phyloP scores from a whole-genome alignment of 2,113 vertebrate species.

The Andinoacara biseriatus region DNA sequence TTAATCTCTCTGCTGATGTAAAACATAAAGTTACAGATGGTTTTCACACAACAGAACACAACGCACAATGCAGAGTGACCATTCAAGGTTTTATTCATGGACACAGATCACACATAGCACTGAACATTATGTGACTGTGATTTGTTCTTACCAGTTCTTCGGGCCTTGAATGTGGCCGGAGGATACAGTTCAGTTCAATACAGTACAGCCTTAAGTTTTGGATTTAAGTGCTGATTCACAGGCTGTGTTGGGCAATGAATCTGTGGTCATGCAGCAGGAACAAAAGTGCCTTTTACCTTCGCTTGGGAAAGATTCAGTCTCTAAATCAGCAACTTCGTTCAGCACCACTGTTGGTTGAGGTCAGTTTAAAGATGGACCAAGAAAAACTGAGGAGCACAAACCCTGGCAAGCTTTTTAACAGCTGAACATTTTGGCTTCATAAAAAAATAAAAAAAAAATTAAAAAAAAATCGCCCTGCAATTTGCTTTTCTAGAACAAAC shows the following conservation, averaged over 20 bases:
- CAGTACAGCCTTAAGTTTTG: constrained; percentile 24
- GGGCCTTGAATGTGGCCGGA: neutral
- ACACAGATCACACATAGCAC: constrained; percentile 16
- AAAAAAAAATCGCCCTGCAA: neutral
- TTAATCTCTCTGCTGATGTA: neutral
- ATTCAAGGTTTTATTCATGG: constrained; percentile 55
- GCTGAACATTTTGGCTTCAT: too few species aligned
- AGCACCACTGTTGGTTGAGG: constrained; percentile 49
- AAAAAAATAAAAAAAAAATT: too few species aligned
- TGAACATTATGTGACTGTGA: constrained; percentile 18
- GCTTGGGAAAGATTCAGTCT: constrained; percentile 11
- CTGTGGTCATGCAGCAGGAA: constrained; percentile 26
- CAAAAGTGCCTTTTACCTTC: neutral
- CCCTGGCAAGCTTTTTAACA: neutral
- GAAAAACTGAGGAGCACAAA: constrained; percentile 16
- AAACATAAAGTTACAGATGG: neutral
- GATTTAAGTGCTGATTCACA: constrained; percentile 28
- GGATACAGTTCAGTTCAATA: constrained; percentile 33
- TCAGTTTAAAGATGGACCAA: constrained; percentile 16
- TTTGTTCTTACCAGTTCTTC: constrained; percentile 10
- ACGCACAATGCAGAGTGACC: neutral
- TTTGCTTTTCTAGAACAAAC: neutral
- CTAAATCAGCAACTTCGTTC: constrained; percentile 27
- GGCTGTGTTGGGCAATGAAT: constrained; percentile 12
- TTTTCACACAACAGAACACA: constrained; percentile 23